Evolutionary conservation across 2,888 invertebrate species (phyloP).

Genomic region (Drosophila atripex): DNA sequence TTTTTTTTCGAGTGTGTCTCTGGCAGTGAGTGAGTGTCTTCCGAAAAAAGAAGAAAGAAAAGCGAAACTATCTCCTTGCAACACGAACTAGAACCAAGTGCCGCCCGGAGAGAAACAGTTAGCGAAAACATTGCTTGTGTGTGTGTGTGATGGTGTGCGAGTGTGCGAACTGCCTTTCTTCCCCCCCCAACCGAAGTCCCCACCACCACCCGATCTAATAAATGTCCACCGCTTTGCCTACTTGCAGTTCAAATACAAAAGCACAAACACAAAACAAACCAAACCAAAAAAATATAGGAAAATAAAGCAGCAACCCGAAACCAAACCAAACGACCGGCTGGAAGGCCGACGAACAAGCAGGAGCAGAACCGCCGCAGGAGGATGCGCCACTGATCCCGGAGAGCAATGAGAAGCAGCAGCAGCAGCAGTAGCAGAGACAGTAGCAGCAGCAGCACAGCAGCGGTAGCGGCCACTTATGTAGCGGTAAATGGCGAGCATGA

Average conservation of each 20-base stretch:
- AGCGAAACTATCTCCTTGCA: neutral
- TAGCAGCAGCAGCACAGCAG: neutral
- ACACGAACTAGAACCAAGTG: neutral
- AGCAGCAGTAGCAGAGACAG: slow-evolving; percentile 43
- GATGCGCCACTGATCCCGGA: slow-evolving; percentile 33
- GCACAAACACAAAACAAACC: slow-evolving; percentile 37
- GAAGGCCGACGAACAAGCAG: slow-evolving; percentile 30
- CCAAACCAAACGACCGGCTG: slow-evolving; percentile 21
- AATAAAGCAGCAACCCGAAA: slow-evolving; percentile 5
- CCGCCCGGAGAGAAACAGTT: neutral
- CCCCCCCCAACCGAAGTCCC: no score
- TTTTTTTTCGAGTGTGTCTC: slow-evolving; percentile 39
- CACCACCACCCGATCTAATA: slow-evolving; percentile 5
- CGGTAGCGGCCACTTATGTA: slow-evolving; percentile 56
- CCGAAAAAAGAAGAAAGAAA: neutral
- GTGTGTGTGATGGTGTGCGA: no score
- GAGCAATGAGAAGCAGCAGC: slow-evolving; percentile 44
- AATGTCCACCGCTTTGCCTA: slow-evolving; percentile 37
- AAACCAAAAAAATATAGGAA: slow-evolving; percentile 24
- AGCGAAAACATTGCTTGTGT: no score
- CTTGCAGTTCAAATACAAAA: slow-evolving; percentile 67
- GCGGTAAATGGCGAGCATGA: slow-evolving; percentile 79
- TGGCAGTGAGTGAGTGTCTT: slow-evolving; percentile 28
- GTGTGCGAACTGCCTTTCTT: no score
- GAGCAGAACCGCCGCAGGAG: no score